Evolutionary conservation across 2,888 invertebrate genomes (phyloP).

Genomic region (Melipona beecheii): DNA sequence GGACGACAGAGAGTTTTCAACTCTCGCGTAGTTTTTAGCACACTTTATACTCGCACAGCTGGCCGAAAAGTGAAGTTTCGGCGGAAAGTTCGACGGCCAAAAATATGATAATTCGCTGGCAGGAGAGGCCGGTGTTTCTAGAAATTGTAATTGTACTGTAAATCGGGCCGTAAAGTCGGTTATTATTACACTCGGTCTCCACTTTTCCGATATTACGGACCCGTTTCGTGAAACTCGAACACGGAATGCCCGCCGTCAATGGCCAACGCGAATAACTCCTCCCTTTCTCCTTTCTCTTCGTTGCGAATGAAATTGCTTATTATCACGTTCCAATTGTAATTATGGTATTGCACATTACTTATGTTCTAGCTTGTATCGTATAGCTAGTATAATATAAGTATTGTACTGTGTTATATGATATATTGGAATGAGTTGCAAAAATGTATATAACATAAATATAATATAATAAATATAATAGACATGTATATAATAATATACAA

Average conservation of each 20-base stretch:
- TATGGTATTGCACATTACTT: no score
- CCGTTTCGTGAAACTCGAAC: slow-evolving; percentile 42
- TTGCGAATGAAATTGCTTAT: neutral
- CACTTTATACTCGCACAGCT: slow-evolving; percentile 16
- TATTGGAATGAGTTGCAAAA: no score
- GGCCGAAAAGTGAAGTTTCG: neutral
- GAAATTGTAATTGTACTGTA: slow-evolving; percentile 33
- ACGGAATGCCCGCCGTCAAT: slow-evolving; percentile 35
- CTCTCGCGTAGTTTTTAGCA: slow-evolving; percentile 28
- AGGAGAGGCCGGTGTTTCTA: slow-evolving; percentile 2
- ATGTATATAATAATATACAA: no score
- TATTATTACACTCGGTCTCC: slow-evolving; percentile 35
- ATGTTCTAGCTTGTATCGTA: no score
- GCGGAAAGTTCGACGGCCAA: slow-evolving; percentile 38
- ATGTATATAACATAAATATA: no score
- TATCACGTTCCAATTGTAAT: no score
- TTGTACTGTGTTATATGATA: no score
- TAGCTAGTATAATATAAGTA: no score
- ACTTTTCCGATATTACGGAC: slow-evolving; percentile 48
- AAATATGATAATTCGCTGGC: slow-evolving; percentile 43
- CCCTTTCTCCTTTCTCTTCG: neutral
- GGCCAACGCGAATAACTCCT: slow-evolving; percentile 13
- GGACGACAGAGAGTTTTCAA: slow-evolving; percentile 24
- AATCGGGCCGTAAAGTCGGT: slow-evolving; percentile 28
- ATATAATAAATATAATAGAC: no score